phyloP scores from a whole-genome alignment of 2,113 vertebrate genomes.

The Gnathonemus echidnorhynchus region DNA sequence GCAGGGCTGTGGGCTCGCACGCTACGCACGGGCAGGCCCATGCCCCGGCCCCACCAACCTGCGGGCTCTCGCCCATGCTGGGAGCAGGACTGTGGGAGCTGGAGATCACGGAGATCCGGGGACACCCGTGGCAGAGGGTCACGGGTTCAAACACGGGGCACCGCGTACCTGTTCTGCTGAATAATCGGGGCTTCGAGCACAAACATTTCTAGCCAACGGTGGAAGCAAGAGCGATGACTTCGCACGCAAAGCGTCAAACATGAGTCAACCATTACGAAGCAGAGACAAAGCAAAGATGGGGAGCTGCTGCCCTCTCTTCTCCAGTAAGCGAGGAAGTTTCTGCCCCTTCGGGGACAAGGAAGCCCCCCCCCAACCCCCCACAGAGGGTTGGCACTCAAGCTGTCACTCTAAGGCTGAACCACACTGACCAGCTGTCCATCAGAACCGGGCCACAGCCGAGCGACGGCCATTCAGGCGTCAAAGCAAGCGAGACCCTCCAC shows the following conservation, averaged over 20 bases:
- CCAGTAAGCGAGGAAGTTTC: background rate
- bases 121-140: background rate
- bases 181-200: background rate
- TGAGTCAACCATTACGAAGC: background rate
- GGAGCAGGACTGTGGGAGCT: background rate
- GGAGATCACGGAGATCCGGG: background rate
- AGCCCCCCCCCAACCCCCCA: background rate
- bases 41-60: background rate
- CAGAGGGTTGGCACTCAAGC: conserved; percentile 3
- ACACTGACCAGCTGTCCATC: conserved; percentile 32
- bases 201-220: background rate
- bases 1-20: background rate
- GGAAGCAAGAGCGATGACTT: background rate
- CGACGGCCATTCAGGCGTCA: conserved; percentile 2
- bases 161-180: background rate
- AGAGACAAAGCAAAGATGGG: background rate
- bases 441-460: background rate
- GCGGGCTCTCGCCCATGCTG: background rate
- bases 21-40: background rate
- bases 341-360: background rate
- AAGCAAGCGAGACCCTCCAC: background rate
- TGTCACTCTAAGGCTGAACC: conserved; percentile 11
- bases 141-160: background rate
- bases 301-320: background rate
- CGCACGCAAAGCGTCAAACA: background rate